Conservation (phyloP, 1,140 invertebrate species). For the Ceratina australensis region DNA sequence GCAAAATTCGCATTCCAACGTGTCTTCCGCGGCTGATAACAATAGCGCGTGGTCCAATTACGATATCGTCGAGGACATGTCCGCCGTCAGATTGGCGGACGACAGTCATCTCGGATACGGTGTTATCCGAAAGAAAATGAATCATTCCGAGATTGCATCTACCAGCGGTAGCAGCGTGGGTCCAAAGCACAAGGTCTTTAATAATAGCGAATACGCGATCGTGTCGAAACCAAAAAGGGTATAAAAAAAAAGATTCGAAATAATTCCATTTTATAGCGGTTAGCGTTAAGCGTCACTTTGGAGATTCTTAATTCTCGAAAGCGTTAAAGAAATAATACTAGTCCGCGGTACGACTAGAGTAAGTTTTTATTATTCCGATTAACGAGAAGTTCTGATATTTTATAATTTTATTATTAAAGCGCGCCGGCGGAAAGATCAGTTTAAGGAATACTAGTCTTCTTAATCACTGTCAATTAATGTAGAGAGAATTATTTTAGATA, state of each 20-base stretch:
- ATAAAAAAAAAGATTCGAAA: constrained; percentile 75
- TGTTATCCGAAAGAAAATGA: constrained; percentile 85
- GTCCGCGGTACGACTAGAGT: constrained; percentile 47
- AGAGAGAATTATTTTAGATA: constrained; percentile 39
- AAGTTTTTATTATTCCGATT: constrained; percentile 24
- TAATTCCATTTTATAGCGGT: constrained; percentile 7
- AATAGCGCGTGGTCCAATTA: constrained; percentile 83
- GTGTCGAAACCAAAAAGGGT: constrained; percentile 90
- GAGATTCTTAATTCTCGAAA: constrained; percentile 43
- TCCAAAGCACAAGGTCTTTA: constrained; percentile 85
- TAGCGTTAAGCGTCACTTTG: constrained; percentile 16
- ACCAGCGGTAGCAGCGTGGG: constrained; percentile 76
- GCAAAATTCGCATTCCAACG: constrained; percentile 57
- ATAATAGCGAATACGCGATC: constrained; percentile 88
- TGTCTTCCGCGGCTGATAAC: constrained; percentile 69
- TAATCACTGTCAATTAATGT: constrained; percentile 39
- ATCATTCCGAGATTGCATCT: constrained; percentile 76
- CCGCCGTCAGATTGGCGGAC: constrained; percentile 85
- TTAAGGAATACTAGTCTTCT: constrained; percentile 54
- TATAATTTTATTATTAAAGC: constrained; percentile 23
- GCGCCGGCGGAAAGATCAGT: constrained; percentile 21
- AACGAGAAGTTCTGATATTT: constrained; percentile 27
- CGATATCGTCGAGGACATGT: constrained; percentile 84
- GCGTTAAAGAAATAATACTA: constrained; percentile 47
- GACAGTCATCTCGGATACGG: constrained; percentile 89